phyloP scores from a whole-genome alignment of 2,888 invertebrate species.

The Ectropis crepuscularia region DNA sequence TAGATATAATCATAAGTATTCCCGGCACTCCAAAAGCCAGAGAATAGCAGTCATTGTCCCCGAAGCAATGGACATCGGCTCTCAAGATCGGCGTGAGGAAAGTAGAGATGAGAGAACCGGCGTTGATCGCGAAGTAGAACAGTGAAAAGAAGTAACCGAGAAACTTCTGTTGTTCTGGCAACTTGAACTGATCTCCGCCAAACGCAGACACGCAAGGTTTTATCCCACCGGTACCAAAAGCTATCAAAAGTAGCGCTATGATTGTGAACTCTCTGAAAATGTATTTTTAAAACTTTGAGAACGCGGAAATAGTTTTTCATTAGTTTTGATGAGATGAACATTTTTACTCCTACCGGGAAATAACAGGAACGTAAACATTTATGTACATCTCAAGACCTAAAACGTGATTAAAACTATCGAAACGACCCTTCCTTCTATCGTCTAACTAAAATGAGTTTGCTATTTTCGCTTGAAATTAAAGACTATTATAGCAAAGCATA shows the following conservation, averaged over 20 bases:
- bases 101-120: conserved; percentile 95
- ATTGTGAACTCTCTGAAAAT: conserved; percentile 86
- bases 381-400: too few species aligned
- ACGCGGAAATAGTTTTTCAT: too few species aligned
- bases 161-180: conserved; percentile 91
- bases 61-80: conserved; percentile 91
- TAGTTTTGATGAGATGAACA: too few species aligned
- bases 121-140: conserved; percentile 97
- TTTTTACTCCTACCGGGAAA: too few species aligned
- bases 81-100: conserved; percentile 94
- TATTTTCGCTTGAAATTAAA: too few species aligned
- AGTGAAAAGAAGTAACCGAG: conserved; percentile 95
- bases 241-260: conserved; percentile 89
- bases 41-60: conserved; percentile 90
- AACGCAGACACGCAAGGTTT: conserved; percentile 98
- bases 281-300: too few species aligned
- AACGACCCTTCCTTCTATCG: too few species aligned
- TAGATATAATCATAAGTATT: conserved; percentile 91
- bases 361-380: too few species aligned
- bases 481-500: too few species aligned
- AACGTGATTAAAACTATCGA: too few species aligned
- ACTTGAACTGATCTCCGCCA: conserved; percentile 96
- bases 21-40: conserved; percentile 96
- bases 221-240: conserved; percentile 96
- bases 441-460: too few species aligned